Percentiles rank a stretch among this genome's conserved stretches.
Evolutionary conservation across 2,797 vertebrate species (phyloP).

Genomic region (Taeniopygia guttata): DNA sequence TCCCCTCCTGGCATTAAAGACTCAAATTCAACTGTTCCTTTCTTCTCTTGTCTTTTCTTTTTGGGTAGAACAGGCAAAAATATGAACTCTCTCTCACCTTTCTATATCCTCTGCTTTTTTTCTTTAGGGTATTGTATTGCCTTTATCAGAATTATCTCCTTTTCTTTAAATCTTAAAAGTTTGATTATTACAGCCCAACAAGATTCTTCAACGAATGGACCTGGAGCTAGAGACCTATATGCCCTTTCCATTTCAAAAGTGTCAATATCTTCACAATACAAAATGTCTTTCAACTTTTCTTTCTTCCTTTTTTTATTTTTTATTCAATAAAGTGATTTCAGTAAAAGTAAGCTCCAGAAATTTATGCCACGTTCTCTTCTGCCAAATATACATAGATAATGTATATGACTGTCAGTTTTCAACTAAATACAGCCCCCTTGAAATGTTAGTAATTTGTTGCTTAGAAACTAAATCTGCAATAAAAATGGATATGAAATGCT

Average conservation of each 20-base stretch:
- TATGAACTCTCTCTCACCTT: constrained; percentile 56
- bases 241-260: constrained; percentile 55
- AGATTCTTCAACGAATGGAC: constrained; percentile 33
- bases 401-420: not conserved
- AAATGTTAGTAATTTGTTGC: not conserved
- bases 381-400: not conserved
- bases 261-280: constrained; percentile 53
- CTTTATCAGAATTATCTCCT: constrained; percentile 50
- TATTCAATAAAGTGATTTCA: not conserved
- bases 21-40: constrained; percentile 52
- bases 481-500: not conserved
- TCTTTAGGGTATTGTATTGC: constrained; percentile 45
- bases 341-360: constrained; percentile 27
- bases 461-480: not conserved
- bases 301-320: not conserved
- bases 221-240: constrained; percentile 18
- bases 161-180: constrained; percentile 58
- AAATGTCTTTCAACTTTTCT: constrained; percentile 57
- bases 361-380: not conserved
- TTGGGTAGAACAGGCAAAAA: constrained; percentile 38
- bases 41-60: constrained; percentile 55
- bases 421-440: not conserved
- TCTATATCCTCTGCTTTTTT: constrained; percentile 46
- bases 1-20: not conserved
- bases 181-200: constrained; percentile 61